Evolutionary conservation across 1,140 invertebrate species (phyloP), one percentile per base, ranked within the genome.

Genomic region (Drosophila ohnishii): DNA sequence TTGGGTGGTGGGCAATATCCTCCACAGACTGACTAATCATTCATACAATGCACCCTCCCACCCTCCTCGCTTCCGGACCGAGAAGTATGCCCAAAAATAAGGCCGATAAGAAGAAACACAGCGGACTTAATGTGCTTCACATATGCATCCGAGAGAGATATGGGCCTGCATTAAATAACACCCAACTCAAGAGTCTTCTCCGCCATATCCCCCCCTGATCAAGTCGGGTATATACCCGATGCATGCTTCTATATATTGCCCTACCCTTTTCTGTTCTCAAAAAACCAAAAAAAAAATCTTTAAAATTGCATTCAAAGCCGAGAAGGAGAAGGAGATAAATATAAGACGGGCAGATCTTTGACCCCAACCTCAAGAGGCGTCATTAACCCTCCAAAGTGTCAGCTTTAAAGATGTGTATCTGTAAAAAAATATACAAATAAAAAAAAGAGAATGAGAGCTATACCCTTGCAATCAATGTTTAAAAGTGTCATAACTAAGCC

Each of bases 251-350:
- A 19, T 32, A 28, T 32, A 51, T 35, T 28, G 51, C 60, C 60
- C 51, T 47, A 64, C 34, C 69, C 65, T 58, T 37, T 39, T 45
- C 8, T 34, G 32, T 22, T 25, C 16, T 64, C 42, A 5, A 57
- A 40, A 56, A n/a, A n/a, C n/a, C n/a, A n/a, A 35, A 50, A 32
- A 50, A 32, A 50, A 65, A 47, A 30, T 58, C 67, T 58, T 70
- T 30, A 71, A 66, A 66, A 66, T 30, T 42, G 62, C 65, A 69
- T 53, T 66, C 45, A 51, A 64, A 34, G 56, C 32, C 40, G 63
- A 19, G 4, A n/a, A 28, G 1, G 19, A 25, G 32, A n/a, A 14
- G 57, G 32, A 35, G 32, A 16, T 5, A 37, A 14, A 34, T 14
- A 53, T 53, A n/a, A 37, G 51, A 25, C 8, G 51, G 0, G 34